Percentiles rank a stretch among this genome's conserved stretches.
phyloP scores from a whole-genome alignment of 1,140 invertebrate genomes.

The Bombus fervidus region DNA sequence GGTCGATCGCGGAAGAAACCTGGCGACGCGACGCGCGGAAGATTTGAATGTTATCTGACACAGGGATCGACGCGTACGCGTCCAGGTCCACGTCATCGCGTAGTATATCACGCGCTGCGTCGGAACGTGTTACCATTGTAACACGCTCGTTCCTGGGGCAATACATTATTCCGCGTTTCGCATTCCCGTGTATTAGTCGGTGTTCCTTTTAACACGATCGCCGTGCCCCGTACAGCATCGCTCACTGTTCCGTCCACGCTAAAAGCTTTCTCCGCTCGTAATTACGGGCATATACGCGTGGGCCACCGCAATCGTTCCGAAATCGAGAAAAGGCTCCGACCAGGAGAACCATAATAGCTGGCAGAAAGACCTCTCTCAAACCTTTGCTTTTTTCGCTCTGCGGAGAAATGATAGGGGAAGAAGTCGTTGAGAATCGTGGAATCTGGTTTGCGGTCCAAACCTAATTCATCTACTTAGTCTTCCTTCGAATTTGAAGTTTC shows the following conservation, averaged over 20 bases:
- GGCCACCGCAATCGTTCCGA: slow-evolving; percentile 62
- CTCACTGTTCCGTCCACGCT: slow-evolving; percentile 66
- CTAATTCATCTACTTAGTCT: not conserved
- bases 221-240: slow-evolving; percentile 58
- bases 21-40: slow-evolving; percentile 3
- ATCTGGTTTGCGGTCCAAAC: too few relatives aligned
- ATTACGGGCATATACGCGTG: slow-evolving; percentile 72
- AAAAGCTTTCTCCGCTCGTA: slow-evolving; percentile 77
- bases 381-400: not conserved
- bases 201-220: slow-evolving; percentile 61
- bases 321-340: slow-evolving; percentile 70
- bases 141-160: slow-evolving; percentile 63
- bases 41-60: slow-evolving; percentile 46
- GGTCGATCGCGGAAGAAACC: not conserved
- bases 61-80: slow-evolving; percentile 37
- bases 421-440: not conserved
- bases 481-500: not conserved
- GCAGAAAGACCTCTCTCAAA: not conserved
- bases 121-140: slow-evolving; percentile 67
- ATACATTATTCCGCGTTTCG: slow-evolving; percentile 68
- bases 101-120: slow-evolving; percentile 63
- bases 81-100: slow-evolving; percentile 56
- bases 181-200: slow-evolving; percentile 68
- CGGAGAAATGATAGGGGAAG: slow-evolving; percentile 10
- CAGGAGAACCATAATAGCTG: slow-evolving; percentile 73